phyloP scores from a whole-genome alignment of 2,888 invertebrate species.

The Gryllus longicercus region DNA sequence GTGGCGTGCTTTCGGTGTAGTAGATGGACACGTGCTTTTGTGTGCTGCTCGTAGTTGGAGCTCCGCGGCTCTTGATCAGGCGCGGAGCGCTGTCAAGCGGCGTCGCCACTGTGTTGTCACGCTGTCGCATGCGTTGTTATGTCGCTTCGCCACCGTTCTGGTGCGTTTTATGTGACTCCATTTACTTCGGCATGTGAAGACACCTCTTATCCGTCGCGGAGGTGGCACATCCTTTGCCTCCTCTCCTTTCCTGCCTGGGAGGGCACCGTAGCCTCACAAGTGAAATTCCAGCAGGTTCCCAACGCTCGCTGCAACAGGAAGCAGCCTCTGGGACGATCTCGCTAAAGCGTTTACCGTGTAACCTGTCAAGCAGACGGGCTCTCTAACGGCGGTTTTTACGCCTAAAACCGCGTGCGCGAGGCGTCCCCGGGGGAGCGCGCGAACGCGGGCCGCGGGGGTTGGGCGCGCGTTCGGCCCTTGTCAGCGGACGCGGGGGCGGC shows the following conservation, averaged over 20 bases:
- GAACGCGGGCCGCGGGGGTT: neutral
- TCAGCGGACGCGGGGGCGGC: neutral
- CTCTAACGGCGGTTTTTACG: neutral
- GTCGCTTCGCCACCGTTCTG: neutral
- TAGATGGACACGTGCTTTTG: neutral
- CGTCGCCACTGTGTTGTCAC: neutral
- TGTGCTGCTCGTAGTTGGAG: neutral
- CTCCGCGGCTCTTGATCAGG: neutral
- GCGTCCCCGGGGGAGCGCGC: neutral
- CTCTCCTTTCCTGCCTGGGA: neutral
- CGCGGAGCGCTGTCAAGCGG: neutral
- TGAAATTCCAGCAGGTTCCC: no score
- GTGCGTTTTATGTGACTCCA: no score
- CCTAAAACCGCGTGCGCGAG: neutral
- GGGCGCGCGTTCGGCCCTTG: neutral
- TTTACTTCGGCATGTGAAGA: no score
- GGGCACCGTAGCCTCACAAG: neutral
- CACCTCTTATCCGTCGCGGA: no score
- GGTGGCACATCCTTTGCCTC: neutral
- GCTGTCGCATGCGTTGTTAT: neutral
- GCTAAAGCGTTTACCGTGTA: neutral
- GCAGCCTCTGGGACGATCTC: neutral
- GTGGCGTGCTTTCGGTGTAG: no score
- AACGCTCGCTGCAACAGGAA: neutral
- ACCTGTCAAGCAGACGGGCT: neutral